phyloP scores from a whole-genome alignment of 2,113 vertebrate species.

The Loxodonta africana region DNA sequence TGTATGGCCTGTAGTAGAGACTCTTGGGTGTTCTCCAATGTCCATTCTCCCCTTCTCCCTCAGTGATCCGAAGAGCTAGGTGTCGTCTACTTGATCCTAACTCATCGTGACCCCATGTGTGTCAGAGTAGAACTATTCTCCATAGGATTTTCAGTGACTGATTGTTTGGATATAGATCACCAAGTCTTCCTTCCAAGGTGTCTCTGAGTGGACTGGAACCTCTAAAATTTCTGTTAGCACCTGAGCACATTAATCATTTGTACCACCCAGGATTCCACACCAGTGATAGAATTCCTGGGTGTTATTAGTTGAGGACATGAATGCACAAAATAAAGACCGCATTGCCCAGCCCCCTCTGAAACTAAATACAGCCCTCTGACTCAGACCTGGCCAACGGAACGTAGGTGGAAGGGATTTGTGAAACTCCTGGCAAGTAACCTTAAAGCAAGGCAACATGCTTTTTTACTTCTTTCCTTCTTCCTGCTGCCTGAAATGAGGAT shows the following conservation, averaged over 20 bases:
- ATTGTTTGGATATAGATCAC: neutral
- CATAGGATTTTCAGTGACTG: neutral
- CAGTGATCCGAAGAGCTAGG: neutral
- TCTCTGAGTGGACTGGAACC: neutral
- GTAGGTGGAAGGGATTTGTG: neutral
- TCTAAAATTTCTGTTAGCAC: neutral
- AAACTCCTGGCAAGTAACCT: neutral
- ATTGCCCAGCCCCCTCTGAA: neutral
- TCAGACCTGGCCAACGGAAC: neutral
- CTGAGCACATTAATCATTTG: neutral
- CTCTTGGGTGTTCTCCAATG: neutral
- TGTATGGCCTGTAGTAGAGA: neutral
- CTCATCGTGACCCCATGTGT: neutral
- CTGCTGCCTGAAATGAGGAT: neutral
- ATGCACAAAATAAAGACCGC: neutral
- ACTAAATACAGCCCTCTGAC: neutral
- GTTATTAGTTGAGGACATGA: neutral
- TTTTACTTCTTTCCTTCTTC: neutral
- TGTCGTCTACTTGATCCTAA: neutral
- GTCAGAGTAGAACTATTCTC: neutral
- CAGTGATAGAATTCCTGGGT: neutral
- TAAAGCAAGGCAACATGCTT: neutral
- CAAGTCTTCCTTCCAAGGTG: neutral
- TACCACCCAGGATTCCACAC: neutral
- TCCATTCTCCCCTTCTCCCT: neutral